Evolutionary conservation across 1,140 invertebrate species (phyloP), one percentile per base, ranked within the genome.

Genomic region (Drosophila obscura): DNA sequence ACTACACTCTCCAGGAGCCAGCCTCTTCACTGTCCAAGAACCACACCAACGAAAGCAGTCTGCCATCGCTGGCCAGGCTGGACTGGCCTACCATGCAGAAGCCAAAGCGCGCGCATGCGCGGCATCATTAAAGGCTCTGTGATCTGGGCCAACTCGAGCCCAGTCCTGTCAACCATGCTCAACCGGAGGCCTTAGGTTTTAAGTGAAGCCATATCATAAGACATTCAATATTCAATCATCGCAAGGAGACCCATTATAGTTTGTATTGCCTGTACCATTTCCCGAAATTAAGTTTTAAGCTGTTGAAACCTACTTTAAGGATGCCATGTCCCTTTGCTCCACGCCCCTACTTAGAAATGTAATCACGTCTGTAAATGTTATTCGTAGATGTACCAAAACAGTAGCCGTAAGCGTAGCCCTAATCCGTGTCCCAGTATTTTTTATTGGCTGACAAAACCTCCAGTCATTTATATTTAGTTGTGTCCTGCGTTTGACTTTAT

Each of bases 1-100:
- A 87, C 44, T 88, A 80, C 56, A 53, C 50, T 13, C 59, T 87
- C 43, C 83, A 87, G 60, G 65, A 76, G 55, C 75, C 83, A 55
- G 55, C 74, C 16, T 26, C 45, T 46, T 61, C 78, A 35, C 19
- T 76, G 56, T 55, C 77, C 24, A 78, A 66, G 11, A 78, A 61
- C 35, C 72, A 65, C 48, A 60, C 44, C 19, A 73, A 53, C 49
- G 50, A 49, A 7, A 74, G n/a, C 28, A 66, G 9, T 8, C 48
- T 75, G 53, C 72, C 72, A 1, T 75, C 72, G 16, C 31, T 75
- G 61, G 72, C 72, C 35, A 58, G 73, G 44, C 39, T 75, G 24
- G 72, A 75, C 35, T 75, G 72, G 72, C 61, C 71, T 4, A 75
- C 72, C 8, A 75, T 57, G 72, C 72, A 75, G 19, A 74, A 75